A percentile compares a stretch with the other conserved stretches of the same genome.
phyloP scores from a whole-genome alignment of 1,140 invertebrate genomes.

The Ditylenchus dipsaci region DNA sequence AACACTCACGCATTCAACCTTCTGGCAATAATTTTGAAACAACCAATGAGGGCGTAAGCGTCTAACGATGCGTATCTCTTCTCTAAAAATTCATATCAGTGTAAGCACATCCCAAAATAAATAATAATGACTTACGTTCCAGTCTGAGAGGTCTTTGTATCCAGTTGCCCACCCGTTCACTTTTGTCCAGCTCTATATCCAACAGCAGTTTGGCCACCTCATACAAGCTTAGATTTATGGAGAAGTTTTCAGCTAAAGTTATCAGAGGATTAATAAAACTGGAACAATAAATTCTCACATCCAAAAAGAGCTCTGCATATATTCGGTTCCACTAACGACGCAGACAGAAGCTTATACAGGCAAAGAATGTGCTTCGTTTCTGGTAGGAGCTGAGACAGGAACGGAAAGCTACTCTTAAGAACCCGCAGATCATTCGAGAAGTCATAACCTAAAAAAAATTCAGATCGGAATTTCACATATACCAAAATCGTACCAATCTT shows the following conservation, averaged over 20 bases:
- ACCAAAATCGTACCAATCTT: conserved; percentile 21
- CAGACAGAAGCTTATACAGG: conserved; percentile 11
- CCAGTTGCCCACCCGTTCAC: conserved; percentile 20
- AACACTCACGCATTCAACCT: no score
- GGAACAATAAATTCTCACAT: not conserved
- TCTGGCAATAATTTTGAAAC: not conserved
- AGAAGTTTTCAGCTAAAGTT: not conserved
- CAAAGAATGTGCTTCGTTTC: conserved; percentile 13
- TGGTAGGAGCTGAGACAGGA: conserved; percentile 3
- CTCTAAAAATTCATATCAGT: not conserved
- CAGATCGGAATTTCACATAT: not conserved
- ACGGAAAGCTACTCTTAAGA: conserved; percentile 21
- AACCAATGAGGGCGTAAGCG: not conserved
- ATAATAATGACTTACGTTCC: conserved; percentile 12
- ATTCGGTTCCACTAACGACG: not conserved
- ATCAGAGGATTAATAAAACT: not conserved
- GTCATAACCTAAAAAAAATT: conserved; percentile 23
- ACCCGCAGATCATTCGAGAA: conserved; percentile 27
- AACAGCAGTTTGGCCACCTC: conserved; percentile 21
- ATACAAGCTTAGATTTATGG: conserved; percentile 6
- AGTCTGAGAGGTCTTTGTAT: conserved; percentile 13
- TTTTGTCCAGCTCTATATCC: conserved; percentile 15
- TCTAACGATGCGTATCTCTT: not conserved
- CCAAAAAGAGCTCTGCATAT: conserved; percentile 4
- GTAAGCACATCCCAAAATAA: not conserved